Evolutionary conservation across 1,140 invertebrate genomes (phyloP).

Genomic region (Drosophila micromelanica): DNA sequence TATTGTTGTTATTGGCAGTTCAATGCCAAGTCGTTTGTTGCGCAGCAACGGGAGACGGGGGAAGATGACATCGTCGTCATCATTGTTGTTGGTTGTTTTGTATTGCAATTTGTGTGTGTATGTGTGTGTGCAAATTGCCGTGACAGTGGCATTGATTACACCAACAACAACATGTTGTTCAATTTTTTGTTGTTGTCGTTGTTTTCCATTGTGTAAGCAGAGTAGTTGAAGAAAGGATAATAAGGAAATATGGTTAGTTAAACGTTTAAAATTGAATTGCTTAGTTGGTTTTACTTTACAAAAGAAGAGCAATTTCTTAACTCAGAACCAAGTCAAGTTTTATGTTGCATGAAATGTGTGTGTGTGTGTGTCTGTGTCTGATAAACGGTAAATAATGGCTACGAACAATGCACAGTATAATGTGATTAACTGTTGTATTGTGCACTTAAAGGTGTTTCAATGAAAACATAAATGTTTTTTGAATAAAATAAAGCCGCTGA

Average conservation of each 20-base stretch:
- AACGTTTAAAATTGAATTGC: conserved; percentile 77
- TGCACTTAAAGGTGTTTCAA: background rate
- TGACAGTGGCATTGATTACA: conserved; percentile 82
- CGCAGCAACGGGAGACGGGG: background rate
- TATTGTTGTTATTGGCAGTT: conserved; percentile 71
- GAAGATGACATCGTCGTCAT: conserved; percentile 23
- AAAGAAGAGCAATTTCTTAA: conserved; percentile 25
- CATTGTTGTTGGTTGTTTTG: conserved; percentile 62
- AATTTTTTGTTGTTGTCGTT: background rate
- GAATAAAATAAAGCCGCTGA: conserved; percentile 4
- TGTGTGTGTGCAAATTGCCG: conserved; percentile 73
- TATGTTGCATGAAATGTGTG: conserved; percentile 38
- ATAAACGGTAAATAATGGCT: background rate
- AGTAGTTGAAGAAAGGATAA: conserved; percentile 58
- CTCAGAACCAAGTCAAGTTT: conserved; percentile 26
- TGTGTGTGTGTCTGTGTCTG: conserved; percentile 33
- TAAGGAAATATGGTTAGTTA: conserved; percentile 82
- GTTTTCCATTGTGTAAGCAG: conserved; percentile 27
- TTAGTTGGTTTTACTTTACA: conserved; percentile 47
- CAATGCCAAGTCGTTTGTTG: conserved; percentile 75
- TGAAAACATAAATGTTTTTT: background rate
- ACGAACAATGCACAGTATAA: background rate
- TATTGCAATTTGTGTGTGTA: conserved; percentile 76
- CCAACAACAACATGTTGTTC: conserved; percentile 45
- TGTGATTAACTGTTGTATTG: background rate